These are phyloP conservation scores for Sapajus apella DNA, from an alignment of 2,113 vertebrate genomes.

Conservation along the genomic window DNA sequence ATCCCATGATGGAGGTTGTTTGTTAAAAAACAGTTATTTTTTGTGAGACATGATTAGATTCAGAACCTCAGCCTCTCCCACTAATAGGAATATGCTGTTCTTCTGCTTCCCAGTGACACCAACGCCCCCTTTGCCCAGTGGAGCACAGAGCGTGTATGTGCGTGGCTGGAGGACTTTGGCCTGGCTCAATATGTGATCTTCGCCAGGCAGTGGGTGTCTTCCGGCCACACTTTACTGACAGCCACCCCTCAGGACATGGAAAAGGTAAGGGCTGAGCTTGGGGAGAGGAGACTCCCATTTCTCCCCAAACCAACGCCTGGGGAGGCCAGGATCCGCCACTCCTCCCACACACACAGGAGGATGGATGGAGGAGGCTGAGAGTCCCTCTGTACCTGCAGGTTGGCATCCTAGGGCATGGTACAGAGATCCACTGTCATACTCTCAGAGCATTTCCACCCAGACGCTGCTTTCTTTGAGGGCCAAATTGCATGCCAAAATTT, in stretches of 20 bases:
- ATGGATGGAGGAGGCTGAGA: neutral
- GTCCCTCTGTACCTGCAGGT: neutral
- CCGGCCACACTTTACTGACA: slow-evolving; percentile 93
- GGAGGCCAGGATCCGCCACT: accelerated
- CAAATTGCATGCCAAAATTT: neutral
- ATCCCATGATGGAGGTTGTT: neutral
- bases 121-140: slow-evolving; percentile 95
- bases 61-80: neutral
- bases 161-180: slow-evolving; percentile 96
- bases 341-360: too few relatives aligned
- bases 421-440: neutral
- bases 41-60: neutral
- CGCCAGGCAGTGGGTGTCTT: slow-evolving; percentile 95
- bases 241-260: slow-evolving; percentile 96
- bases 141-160: slow-evolving; percentile 95
- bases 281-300: neutral
- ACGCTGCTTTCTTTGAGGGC: neutral
- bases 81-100: neutral
- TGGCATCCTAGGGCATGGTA: neutral
- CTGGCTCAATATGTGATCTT: slow-evolving; percentile 95
- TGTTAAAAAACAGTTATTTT: neutral
- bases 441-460: neutral
- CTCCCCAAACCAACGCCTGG: neutral
- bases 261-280: slow-evolving; percentile 87
- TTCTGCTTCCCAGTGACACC: slow-evolving; percentile 82